A percentile compares a stretch with the other conserved stretches of the same genome.
These are phyloP conservation scores for Triplophysa dalaica DNA, from an alignment of 2,113 vertebrate genomes.

Conservation along the genomic window DNA sequence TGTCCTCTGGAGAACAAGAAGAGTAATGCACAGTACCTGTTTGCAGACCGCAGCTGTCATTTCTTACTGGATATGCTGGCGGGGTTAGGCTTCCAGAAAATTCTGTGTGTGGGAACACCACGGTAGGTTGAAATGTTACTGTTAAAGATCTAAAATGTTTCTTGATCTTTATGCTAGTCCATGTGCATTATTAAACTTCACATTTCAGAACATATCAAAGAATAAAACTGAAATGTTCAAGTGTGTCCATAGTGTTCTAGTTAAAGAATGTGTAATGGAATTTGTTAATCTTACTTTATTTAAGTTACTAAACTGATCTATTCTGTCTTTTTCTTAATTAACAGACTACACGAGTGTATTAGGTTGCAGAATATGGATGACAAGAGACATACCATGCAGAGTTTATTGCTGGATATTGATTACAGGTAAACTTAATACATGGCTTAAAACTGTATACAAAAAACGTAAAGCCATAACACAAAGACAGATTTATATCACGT, in stretches of 20 bases:
- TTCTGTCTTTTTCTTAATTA: slow-evolving; percentile 45
- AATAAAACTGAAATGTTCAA: not conserved
- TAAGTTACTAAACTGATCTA: not conserved
- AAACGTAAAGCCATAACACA: not conserved
- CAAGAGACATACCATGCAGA: slow-evolving; percentile 72
- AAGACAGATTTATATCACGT: not conserved
- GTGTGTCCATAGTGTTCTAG: not conserved
- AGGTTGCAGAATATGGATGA: slow-evolving; percentile 73
- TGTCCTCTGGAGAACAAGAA: slow-evolving; percentile 90
- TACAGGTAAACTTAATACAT: slow-evolving; percentile 78
- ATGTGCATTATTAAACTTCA: not conserved
- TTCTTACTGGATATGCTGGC: slow-evolving; percentile 83
- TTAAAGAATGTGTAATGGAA: not conserved
- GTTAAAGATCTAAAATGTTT: no score
- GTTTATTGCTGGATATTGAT: slow-evolving; percentile 93
- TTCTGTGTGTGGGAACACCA: slow-evolving; percentile 90
- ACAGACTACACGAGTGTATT: slow-evolving; percentile 91
- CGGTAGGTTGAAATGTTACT: slow-evolving; percentile 71
- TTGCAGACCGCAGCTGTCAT: slow-evolving; percentile 84
- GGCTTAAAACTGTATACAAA: not conserved
- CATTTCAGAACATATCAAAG: no score
- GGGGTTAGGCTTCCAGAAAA: slow-evolving; percentile 79
- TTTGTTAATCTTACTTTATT: not conserved
- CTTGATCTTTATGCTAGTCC: not conserved
- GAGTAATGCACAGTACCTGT: slow-evolving; percentile 92